Percentiles rank a stretch among this genome's conserved stretches.
These are phyloP conservation scores for Chaenogobius annularis DNA, from an alignment of 2,113 vertebrate genomes.

Conservation along the genomic window DNA sequence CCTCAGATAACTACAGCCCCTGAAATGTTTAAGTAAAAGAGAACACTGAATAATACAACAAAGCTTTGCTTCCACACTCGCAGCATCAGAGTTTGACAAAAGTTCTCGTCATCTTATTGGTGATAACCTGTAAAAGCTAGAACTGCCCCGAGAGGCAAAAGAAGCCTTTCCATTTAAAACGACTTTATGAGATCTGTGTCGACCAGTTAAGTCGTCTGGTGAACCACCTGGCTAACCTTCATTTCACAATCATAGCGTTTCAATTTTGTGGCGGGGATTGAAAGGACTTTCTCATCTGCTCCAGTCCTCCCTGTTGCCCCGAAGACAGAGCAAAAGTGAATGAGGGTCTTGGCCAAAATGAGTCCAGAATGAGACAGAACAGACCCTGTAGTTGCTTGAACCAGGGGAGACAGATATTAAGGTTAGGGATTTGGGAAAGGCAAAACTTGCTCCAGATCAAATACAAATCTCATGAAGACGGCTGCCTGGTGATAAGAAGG, in stretches of 20 bases:
- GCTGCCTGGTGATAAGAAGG: neutral
- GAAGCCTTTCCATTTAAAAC: constrained; percentile 54
- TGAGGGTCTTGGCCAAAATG: constrained; percentile 30
- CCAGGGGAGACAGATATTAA: constrained; percentile 8
- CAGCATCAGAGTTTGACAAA: constrained; percentile 15
- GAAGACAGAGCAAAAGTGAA: constrained; percentile 28
- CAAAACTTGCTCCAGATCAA: neutral
- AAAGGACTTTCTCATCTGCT: constrained; percentile 53
- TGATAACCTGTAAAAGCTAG: constrained; percentile 26
- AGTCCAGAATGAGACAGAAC: constrained; percentile 36
- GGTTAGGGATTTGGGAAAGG: constrained; percentile 18
- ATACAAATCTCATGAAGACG: neutral
- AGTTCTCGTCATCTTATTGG: constrained; percentile 33
- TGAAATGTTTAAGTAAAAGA: neutral
- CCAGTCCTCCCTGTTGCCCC: constrained; percentile 30
- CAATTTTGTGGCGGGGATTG: constrained; percentile 47
- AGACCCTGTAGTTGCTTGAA: constrained; percentile 6
- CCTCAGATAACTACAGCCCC: neutral
- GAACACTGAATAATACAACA: neutral
- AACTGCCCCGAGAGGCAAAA: constrained; percentile 16
- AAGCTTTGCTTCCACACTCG: constrained; percentile 9
- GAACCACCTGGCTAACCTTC: constrained; percentile 37
- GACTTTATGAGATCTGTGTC: constrained; percentile 36
- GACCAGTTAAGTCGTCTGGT: constrained; percentile 32
- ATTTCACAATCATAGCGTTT: constrained; percentile 53